Conservation (phyloP, 2,113 vertebrate genomes). For the Sebastes schlegelii region DNA sequence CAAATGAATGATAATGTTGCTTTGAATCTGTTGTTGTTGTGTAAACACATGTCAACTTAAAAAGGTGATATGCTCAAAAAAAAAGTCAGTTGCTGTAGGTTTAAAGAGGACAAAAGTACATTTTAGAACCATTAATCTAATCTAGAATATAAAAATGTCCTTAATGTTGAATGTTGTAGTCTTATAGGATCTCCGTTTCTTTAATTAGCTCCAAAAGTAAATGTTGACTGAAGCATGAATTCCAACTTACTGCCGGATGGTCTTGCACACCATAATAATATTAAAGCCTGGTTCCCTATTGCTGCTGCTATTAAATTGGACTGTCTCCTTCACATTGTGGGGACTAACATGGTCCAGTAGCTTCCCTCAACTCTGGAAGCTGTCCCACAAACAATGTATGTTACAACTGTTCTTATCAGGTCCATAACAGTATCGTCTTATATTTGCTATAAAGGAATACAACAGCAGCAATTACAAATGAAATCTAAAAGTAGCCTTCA, state of each 20-base stretch:
- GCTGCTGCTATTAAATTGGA: background rate
- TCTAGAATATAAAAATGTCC: background rate
- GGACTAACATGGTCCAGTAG: background rate
- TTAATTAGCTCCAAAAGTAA: background rate
- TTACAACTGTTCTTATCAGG: background rate
- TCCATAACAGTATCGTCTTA: background rate
- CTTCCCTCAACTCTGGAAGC: conserved; percentile 9
- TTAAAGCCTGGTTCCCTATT: background rate
- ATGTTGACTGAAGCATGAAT: background rate
- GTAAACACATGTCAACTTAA: background rate
- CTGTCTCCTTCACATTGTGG: background rate
- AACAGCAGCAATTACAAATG: background rate
- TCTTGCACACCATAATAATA: background rate
- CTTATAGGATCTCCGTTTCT: background rate
- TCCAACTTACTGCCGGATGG: background rate
- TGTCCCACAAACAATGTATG: background rate
- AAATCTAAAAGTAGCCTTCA: background rate
- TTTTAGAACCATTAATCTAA: background rate
- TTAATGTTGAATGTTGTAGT: background rate
- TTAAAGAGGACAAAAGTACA: background rate
- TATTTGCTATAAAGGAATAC: background rate
- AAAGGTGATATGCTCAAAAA: background rate
- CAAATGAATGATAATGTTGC: background rate
- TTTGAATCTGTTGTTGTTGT: background rate
- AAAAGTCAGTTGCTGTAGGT: background rate